Base-by-base conservation (phyloP, 2,888 invertebrate species). In the Hofmannophila pseudospretella region DNA sequence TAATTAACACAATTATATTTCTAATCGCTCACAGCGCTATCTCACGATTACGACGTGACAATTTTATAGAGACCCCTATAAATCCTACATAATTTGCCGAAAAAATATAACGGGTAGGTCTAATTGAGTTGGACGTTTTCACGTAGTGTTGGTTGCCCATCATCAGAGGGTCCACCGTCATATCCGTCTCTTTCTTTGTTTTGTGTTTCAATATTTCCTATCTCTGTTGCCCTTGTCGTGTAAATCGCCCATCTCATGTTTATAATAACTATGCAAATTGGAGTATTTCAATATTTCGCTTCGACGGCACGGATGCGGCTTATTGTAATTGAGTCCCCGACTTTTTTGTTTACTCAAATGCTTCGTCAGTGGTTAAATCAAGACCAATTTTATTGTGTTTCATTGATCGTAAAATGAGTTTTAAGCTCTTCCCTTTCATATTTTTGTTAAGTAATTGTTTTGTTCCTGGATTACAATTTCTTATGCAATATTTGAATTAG, bases 191-290 rank as follows among this genome's bases (percentile, higher is more conserved):
- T 48, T 53, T 58, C 53, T 47, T 35, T 49, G 46, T 39, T 35
- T 40, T 39, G 29, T 41, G 30, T 44, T 50, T 47, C 27, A 7
- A 16, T 19, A 16, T 20, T 12, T 28, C 10, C 9, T 20, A 32
- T 29, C 32, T 9, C 54, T 54, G 44, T 66, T 61, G 30, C 51
- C 48, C 55, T 38, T 41, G 40, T 53, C 47, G 45, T 54, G 58
- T 61, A 62, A 69, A 66, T 66, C 58, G 58, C 55, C 67, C 67
- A 63, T 60, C 63, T 72, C 73, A 67, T 75, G 67, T 73, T 70
- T 71, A 74, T 77, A 77, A 75, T 77, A 77, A 75, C 74, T 78
- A 80, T 79, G 78, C 76, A 78, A 80, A 79, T 78, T 72, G 65
- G 64, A 67, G 65, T 64, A 71, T 75, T 79, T 71, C 69, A 77